phyloP scores from a whole-genome alignment of 2,113 vertebrate genomes.

The Ploceus nigricollis region DNA sequence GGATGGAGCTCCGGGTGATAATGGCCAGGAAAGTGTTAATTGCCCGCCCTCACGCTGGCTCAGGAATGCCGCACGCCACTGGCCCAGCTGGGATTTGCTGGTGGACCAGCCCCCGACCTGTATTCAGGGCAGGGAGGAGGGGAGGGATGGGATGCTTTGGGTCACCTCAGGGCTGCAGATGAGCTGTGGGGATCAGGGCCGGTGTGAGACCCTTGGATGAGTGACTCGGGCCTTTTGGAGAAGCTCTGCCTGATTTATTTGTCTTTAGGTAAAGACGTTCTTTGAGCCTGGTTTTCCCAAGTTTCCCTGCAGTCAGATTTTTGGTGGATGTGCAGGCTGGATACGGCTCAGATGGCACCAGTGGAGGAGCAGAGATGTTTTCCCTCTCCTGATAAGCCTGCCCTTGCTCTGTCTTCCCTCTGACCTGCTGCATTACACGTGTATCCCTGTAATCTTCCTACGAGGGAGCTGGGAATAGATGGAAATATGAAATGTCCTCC shows the following conservation, averaged over 20 bases:
- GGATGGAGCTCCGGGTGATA: rapidly evolving
- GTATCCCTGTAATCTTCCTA: neutral
- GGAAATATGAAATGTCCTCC: neutral
- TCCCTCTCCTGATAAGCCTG: neutral
- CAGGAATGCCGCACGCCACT: neutral
- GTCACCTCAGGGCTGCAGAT: neutral
- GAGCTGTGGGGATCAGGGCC: rapidly evolving
- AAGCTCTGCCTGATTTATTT: neutral
- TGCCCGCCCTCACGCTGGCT: neutral
- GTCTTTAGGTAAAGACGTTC: neutral
- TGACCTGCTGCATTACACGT: rapidly evolving
- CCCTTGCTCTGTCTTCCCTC: neutral
- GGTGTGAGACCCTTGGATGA: rapidly evolving
- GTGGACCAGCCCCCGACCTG: neutral
- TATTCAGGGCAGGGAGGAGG: neutral
- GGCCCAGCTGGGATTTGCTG: neutral
- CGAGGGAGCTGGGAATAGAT: neutral
- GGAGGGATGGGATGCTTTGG: rapidly evolving
- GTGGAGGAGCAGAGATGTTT: neutral
- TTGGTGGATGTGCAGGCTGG: neutral
- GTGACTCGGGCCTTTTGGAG: neutral
- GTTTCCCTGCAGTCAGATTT: neutral
- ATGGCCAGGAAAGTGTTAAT: neutral
- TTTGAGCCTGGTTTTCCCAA: neutral
- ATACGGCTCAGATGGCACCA: neutral